These are phyloP conservation scores for Leptodactylus fuscus DNA, from an alignment of 2,113 vertebrate species.

Conservation along the genomic window DNA sequence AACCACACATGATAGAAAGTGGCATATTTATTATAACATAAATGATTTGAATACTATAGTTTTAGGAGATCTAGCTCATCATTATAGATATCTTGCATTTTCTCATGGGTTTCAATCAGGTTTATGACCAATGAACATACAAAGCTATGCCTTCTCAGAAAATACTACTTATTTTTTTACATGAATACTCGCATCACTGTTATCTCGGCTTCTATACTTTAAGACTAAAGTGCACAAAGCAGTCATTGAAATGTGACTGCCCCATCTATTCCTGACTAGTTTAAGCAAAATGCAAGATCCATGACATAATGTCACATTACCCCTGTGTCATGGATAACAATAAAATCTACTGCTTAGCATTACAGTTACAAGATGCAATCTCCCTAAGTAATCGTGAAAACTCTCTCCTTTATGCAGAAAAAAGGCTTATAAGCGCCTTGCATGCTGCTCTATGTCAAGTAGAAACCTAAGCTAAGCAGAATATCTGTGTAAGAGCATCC, in stretches of 20 bases:
- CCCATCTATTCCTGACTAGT: neutral
- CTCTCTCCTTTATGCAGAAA: neutral
- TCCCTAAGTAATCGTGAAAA: conserved; percentile 6
- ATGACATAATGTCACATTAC: neutral
- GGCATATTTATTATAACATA: too few species aligned
- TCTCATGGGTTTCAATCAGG: too few species aligned
- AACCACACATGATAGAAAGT: too few species aligned
- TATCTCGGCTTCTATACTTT: neutral
- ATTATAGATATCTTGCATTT: too few species aligned
- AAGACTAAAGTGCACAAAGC: neutral
- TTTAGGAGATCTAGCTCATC: too few species aligned
- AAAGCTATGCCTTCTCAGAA: neutral
- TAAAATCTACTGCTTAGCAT: neutral
- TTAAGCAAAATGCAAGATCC: neutral
- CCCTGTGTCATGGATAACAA: neutral
- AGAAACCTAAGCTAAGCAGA: conserved; percentile 36
- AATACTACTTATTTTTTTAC: neutral
- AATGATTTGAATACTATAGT: too few species aligned
- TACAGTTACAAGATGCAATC: neutral
- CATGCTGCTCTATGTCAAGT: conserved; percentile 27
- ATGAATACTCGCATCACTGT: neutral
- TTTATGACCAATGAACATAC: neutral
- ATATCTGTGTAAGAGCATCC: conserved; percentile 23
- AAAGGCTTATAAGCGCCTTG: conserved; percentile 1
- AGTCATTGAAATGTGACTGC: neutral